Conservation (phyloP, 1,140 invertebrate species). For the Anagrus nilaparvatae region DNA sequence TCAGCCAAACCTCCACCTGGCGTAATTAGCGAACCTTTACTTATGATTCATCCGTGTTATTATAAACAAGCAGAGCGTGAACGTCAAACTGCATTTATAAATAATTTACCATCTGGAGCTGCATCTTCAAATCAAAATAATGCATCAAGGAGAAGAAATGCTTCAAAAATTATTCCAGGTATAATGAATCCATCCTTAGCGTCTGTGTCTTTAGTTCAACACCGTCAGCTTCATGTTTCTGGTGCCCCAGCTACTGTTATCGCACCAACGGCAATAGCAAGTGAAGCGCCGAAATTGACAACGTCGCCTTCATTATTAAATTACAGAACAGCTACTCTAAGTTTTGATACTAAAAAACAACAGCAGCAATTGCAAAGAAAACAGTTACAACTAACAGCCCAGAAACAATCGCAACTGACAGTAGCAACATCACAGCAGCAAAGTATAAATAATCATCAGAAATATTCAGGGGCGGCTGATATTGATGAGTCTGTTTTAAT, state of each 20-base stretch:
- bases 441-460: no score
- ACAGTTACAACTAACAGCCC: not conserved
- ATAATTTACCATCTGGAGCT: constrained; percentile 53
- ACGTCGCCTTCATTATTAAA: constrained; percentile 12
- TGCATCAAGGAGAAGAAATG: no score
- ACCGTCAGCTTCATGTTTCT: constrained; percentile 7
- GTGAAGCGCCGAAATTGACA: constrained; percentile 9
- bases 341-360: no score
- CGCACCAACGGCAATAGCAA: constrained; percentile 3
- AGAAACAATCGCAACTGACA: no score
- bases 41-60: constrained; percentile 80
- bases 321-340: no score
- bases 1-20: constrained; percentile 70
- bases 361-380: constrained; percentile 16
- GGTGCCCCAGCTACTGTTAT: constrained; percentile 12
- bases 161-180: no score
- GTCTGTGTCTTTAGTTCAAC: constrained; percentile 5
- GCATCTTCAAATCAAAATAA: no score
- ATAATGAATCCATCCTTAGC: no score
- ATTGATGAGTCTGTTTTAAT: constrained; percentile 8
- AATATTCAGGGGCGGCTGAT: no score
- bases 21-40: constrained; percentile 56
- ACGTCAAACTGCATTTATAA: constrained; percentile 62
- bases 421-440: constrained; percentile 3
- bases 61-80: constrained; percentile 69